Evolutionary conservation across 2,888 invertebrate species (phyloP), one percentile per base, ranked within the genome.

Genomic region (Nemurella pictetii): DNA sequence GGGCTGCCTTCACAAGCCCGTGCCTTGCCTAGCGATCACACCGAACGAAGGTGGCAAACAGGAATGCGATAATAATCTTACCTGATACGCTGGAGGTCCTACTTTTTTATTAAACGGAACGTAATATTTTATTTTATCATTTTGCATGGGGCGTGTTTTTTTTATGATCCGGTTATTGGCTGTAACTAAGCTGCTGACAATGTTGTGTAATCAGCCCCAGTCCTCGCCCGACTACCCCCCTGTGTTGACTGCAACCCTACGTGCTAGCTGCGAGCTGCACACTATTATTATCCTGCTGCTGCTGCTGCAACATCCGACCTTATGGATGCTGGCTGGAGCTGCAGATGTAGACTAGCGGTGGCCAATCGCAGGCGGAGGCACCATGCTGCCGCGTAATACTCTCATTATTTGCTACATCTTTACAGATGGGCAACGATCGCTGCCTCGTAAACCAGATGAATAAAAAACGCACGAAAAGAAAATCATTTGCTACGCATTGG

Each of bases 161-260:
- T 75, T 75, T 28, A 27, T 26, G 26, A 75, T 75, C 75, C 75
- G 75, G 75, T 75, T 75, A 75, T 75, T 75, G 75, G 75, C 75
- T 75, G 28, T 75, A 75, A 75, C 26, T 28, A 75, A 27, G 75
- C 75, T 75, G 75, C 27, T 28, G 75, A 28, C 75, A 75, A 75
- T 75, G 75, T 75, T 75, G 75, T n/a, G 75, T 75, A 75, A 75
- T 75, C 75, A 75, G 75, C 75, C 27, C 75, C 28, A 20, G 20
- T 20, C 12, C 55, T 12, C 55, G 9, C 3, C 15, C 20, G 55
- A 20, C 15, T 55, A 55, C 32, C 32, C 32, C 9, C 32, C 32
- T 3, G 32, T 32, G 32, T 32, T 32, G 9, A 32, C 32, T 3
- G 32, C 32, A 3, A 55, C 55, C 55, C 55, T 20, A 55, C 55